Base-by-base conservation (phyloP, 2,888 invertebrate genomes). In the Andrena trimmerana region DNA sequence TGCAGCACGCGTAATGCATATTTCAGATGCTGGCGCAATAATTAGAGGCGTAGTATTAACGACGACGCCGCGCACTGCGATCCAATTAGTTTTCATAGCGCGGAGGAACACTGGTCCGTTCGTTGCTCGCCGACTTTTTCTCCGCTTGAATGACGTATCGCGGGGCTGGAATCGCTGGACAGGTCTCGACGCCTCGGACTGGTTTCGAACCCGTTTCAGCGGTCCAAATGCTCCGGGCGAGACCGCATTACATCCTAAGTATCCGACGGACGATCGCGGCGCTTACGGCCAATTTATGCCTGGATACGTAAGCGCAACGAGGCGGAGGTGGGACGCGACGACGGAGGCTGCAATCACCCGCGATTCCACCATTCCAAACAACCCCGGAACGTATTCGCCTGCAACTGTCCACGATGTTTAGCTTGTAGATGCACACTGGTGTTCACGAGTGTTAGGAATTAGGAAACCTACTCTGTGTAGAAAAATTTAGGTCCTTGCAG, bases 191-290 rank as follows among this genome's bases (percentile, higher is more conserved):
- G 88, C 86, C 86, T 86, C 82, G 67, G 83, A 88, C 87, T 83
- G 85, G 83, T 69, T 87, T 54, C 81, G 86, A 90, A 90, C 90
- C 88, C 87, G 91, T 90, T 90, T 78, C 83, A 72, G 33, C 16
- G 81, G 65, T 81, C 60, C 70, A 62, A 83, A 31, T 67, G 88
- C 91, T 90, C 29, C 83, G 73, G 90, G 89, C 90, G 77, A 89
- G 88, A 88, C 90, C 79, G 89, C 91, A 90, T 91, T 91, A 90
- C 88, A 89, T 79, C 88, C 89, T 89, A 89, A 91, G 91, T 90
- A 88, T 87, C 84, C 86, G 54, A 69, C 81, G 60, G 50, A 52
- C 76, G 78, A 83, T 84, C 85, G 75, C 78, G 75, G 85, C 86
- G 88, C 89, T 90, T 89, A 86, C 84, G 78, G 85, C 73, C 88